Evolutionary conservation across 2,888 invertebrate genomes (phyloP).

Genomic region (Chrysolina americana): DNA sequence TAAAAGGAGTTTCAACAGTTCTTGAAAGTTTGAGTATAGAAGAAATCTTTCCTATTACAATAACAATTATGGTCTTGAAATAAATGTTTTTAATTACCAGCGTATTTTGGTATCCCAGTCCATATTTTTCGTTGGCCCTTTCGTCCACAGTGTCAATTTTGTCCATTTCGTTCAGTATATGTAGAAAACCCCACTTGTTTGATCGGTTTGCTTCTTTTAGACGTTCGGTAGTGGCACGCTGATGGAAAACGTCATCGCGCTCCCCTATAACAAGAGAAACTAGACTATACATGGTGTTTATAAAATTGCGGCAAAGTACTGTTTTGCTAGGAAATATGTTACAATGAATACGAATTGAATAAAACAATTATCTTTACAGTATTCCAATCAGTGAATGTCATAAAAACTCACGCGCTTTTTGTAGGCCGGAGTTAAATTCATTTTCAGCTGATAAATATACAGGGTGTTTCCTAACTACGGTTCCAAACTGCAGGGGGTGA

Average conservation of each 20-base stretch:
- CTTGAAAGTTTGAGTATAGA: neutral
- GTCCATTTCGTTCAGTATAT: slow-evolving; percentile 23
- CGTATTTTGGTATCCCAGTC: slow-evolving; percentile 74
- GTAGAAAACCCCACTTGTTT: neutral
- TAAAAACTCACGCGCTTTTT: neutral
- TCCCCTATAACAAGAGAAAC: neutral
- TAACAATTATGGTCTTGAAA: neutral
- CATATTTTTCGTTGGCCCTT: slow-evolving; percentile 73
- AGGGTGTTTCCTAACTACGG: too few species aligned
- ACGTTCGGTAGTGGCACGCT: neutral
- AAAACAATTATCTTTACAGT: neutral
- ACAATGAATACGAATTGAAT: too few species aligned
- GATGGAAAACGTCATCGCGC: neutral
- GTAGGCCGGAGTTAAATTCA: neutral
- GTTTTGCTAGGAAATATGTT: too few species aligned
- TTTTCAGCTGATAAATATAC: too few species aligned
- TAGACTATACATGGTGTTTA: neutral
- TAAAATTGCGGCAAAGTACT: neutral
- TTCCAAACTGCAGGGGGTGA: too few species aligned
- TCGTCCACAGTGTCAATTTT: slow-evolving; percentile 45
- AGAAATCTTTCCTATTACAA: too few species aligned
- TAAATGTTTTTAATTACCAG: slow-evolving; percentile 62
- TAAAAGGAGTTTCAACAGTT: neutral
- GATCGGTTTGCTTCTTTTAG: neutral
- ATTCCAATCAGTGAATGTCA: neutral